Conservation (phyloP, 2,113 vertebrate genomes). For the Nerophis ophidion region DNA sequence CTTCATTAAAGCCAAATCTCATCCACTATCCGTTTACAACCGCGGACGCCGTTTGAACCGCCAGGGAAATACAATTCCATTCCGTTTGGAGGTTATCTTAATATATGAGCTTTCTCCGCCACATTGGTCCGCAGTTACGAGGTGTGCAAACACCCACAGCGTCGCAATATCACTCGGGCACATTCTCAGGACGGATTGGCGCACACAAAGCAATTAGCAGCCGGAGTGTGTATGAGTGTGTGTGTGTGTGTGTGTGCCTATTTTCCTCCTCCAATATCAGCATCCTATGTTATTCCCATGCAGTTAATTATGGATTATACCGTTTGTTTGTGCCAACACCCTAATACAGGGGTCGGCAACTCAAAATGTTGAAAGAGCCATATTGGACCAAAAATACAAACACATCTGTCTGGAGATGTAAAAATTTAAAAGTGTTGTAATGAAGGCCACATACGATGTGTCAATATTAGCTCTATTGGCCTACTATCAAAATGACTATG, state of each 20-base stretch:
- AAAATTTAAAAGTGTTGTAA: too few species aligned
- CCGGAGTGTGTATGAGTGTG: constrained; percentile 30
- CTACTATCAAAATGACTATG: too few species aligned
- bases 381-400: too few species aligned
- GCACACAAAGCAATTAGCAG: constrained; percentile 71
- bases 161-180: constrained; percentile 59
- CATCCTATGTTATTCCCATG: constrained; percentile 45
- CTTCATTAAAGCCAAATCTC: constrained; percentile 75
- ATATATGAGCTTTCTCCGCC: constrained; percentile 70
- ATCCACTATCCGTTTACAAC: constrained; percentile 70
- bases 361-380: too few species aligned
- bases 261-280: constrained; percentile 41
- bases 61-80: constrained; percentile 73
- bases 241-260: constrained; percentile 26
- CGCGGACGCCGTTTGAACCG: constrained; percentile 69
- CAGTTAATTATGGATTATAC: constrained; percentile 35
- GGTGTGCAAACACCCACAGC: constrained; percentile 64
- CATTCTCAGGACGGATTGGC: constrained; percentile 50
- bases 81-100: constrained; percentile 70
- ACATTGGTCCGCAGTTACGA: constrained; percentile 68
- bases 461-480: too few species aligned
- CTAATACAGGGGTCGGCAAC: constrained; percentile 10
- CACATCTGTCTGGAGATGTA: too few species aligned
- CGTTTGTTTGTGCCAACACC: constrained; percentile 31
- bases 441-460: too few species aligned